These are phyloP conservation scores for Corydoras maculifer DNA, from an alignment of 2,113 vertebrate species.

Conservation along the genomic window DNA sequence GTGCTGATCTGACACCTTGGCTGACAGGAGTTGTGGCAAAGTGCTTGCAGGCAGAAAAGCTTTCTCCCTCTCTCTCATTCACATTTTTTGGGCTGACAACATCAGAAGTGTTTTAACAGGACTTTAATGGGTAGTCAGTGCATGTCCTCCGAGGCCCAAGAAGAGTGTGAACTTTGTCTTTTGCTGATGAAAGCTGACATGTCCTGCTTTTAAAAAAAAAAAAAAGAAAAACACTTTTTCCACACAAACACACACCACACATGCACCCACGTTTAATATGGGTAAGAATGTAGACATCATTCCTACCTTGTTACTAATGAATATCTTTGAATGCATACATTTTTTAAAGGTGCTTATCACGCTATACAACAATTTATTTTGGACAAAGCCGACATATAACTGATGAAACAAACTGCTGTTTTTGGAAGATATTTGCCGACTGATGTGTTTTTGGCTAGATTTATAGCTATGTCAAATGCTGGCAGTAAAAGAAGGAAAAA, in stretches of 20 bases:
- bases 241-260: background rate
- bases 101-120: constrained; percentile 89
- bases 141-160: constrained; percentile 79
- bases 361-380: too few species aligned
- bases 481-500: too few species aligned
- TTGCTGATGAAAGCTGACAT: constrained; percentile 69
- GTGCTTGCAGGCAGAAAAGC: constrained; percentile 17
- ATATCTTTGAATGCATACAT: too few species aligned
- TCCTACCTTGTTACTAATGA: too few species aligned
- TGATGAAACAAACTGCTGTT: too few species aligned
- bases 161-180: constrained; percentile 74
- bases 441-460: too few species aligned
- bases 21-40: constrained; percentile 50
- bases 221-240: too few species aligned
- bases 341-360: too few species aligned
- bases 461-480: too few species aligned
- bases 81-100: constrained; percentile 75
- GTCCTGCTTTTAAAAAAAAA: constrained; percentile 69
- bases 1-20: constrained; percentile 75
- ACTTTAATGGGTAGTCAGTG: constrained; percentile 86
- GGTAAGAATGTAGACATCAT: background rate
- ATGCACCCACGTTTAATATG: background rate
- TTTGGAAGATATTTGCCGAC: too few species aligned
- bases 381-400: too few species aligned
- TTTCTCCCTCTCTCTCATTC: constrained; percentile 39